Base-by-base conservation (phyloP, 2,797 vertebrate genomes). In the Poeciliopsis presidionis region DNA sequence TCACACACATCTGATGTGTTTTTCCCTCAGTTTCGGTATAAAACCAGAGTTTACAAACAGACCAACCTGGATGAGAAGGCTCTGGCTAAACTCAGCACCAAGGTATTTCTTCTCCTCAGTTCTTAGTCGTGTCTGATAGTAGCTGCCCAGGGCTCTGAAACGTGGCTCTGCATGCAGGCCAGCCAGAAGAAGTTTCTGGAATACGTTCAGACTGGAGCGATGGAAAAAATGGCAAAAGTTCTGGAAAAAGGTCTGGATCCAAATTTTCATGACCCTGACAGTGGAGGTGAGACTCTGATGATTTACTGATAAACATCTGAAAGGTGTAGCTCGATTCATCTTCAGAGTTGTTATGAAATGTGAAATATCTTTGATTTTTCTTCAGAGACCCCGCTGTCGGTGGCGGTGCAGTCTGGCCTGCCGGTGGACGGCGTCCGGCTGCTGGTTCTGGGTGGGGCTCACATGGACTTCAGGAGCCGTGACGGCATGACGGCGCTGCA, bases 11-110 rank as follows among this genome's bases (percentile, higher is more conserved):
- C 11, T 18, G 39, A 14, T 41, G 61, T 84, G 30, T 79, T 81
- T 86, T 82, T 28, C 77, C 63, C 28, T 88, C 95, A 98, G 97
- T 98, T 98, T 92, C 96, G 97, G 86, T 98, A 98, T 90, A 98
- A 98, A 95, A 98, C 97, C 75, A 94, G 97, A 88, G 97, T 98
- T 85, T 98, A 98, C 92, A 98, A 97, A 86, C 97, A 98, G 92
- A 97, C 96, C 46, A 98, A 98, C 87, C 93, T 98, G 92, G 97
- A 98, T 89, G 97, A 98, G 91, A 98, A 98, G 87, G 95, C 97
- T 75, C 94, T 98, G 72, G 94, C 97, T 73, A 98, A 97, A 87
- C 93, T 98, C 77, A 96, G 97, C 93, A 96, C 97, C 0, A 98
- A 97, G 97, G 97, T 98, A 94, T 63, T 70, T 73, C 4, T 76